Conservation (phyloP, 2,113 vertebrate genomes). For the Delphinus delphis region DNA sequence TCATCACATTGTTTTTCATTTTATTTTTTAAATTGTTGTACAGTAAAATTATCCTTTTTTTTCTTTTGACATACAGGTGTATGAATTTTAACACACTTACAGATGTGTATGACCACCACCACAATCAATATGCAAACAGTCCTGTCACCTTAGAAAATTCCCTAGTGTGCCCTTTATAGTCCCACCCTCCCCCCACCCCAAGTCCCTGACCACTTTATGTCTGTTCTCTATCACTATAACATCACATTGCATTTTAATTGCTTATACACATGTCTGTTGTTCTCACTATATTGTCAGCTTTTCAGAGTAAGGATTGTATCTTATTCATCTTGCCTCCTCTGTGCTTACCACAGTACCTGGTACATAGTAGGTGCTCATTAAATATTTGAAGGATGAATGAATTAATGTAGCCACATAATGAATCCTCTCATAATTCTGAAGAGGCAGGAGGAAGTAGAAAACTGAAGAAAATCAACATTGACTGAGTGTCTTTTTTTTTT, state of each 20-base stretch:
- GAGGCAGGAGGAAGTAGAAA: not conserved
- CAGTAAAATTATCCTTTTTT: not conserved
- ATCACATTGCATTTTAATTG: not conserved
- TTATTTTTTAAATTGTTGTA: not conserved
- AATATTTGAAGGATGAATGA: constrained; percentile 16
- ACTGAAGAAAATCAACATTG: constrained; percentile 29
- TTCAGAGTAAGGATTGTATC: not conserved
- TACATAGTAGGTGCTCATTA: not conserved
- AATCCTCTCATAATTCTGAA: constrained; percentile 24
- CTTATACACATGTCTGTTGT: not conserved
- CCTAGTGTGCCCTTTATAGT: not conserved
- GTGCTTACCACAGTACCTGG: not conserved
- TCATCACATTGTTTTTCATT: not conserved
- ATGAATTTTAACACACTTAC: not conserved
- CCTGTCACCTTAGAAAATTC: not conserved
- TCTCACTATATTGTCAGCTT: not conserved
- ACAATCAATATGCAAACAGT: not conserved
- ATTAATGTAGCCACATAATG: not conserved
- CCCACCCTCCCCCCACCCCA: not conserved
- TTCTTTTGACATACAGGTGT: not conserved
- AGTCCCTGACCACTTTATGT: not conserved
- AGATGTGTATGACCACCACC: not conserved
- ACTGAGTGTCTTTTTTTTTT: constrained; percentile 28
- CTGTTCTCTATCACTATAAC: not conserved
- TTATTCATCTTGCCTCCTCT: not conserved